Conservation (phyloP, 2,888 invertebrate genomes). For the Drosophila mettleri region DNA sequence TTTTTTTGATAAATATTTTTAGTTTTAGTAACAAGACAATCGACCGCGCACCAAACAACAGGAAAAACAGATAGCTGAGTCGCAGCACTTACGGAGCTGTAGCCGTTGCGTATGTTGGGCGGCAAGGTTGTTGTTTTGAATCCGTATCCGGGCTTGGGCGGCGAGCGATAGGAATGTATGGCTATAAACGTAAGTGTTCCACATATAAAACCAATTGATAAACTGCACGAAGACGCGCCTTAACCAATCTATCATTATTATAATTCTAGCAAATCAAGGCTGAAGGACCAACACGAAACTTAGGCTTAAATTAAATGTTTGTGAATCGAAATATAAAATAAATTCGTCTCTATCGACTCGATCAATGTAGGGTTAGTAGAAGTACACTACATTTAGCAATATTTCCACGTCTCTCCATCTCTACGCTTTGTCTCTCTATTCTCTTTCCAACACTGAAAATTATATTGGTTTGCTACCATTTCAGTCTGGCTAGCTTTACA, state of each 20-base stretch:
- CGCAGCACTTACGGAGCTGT: constrained; percentile 85
- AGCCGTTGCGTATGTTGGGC: constrained; percentile 86
- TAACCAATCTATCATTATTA: background rate
- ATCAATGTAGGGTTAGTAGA: too few relatives aligned
- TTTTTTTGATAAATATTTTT: constrained; percentile 5
- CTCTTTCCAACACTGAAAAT: background rate
- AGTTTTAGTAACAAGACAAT: constrained; percentile 31
- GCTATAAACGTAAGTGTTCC: constrained; percentile 80
- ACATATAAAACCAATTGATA: constrained; percentile 52
- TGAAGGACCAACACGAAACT: background rate
- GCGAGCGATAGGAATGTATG: constrained; percentile 87
- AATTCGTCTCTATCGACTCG: background rate
- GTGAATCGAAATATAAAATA: background rate
- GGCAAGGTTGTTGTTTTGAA: constrained; percentile 91
- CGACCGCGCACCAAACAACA: constrained; percentile 21
- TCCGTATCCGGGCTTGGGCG: constrained; percentile 92
- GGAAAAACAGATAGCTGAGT: constrained; percentile 28
- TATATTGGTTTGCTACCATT: background rate
- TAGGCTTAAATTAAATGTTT: background rate
- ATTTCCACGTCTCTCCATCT: background rate
- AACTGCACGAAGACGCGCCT: constrained; percentile 14
- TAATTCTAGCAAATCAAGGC: background rate
- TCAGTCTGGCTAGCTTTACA: background rate
- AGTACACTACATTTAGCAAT: background rate
- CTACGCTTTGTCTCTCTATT: background rate